A percentile compares a stretch with the other conserved stretches of the same genome.
phyloP scores from a whole-genome alignment of 1,140 invertebrate genomes.

The Dufourea novaeangliae region DNA sequence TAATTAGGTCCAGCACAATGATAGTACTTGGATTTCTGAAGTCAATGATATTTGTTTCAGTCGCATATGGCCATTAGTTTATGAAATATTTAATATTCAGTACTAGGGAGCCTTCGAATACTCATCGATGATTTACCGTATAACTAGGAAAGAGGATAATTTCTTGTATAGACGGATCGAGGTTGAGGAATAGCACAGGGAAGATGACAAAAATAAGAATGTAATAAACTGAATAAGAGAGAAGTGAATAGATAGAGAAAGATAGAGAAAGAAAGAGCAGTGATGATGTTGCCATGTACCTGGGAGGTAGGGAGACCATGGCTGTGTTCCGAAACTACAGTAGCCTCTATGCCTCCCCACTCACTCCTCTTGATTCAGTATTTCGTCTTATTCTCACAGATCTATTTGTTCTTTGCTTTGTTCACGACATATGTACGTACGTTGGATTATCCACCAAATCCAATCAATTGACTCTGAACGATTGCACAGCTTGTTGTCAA shows the following conservation, averaged over 20 bases:
- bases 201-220: conserved; percentile 3
- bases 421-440: conserved; percentile 75
- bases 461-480: conserved; percentile 77
- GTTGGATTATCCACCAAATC: conserved; percentile 77
- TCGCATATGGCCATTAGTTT: too few species aligned
- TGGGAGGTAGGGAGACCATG: conserved; percentile 85
- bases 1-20: too few species aligned
- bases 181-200: conserved; percentile 10
- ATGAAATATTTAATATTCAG: too few species aligned
- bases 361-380: conserved; percentile 76
- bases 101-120: too few species aligned
- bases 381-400: conserved; percentile 69
- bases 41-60: too few species aligned
- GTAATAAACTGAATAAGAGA: conserved; percentile 26
- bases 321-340: conserved; percentile 86
- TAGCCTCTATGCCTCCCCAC: conserved; percentile 82
- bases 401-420: conserved; percentile 67
- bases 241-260: conserved; percentile 51
- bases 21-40: too few species aligned
- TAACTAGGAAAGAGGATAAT: conserved; percentile 6
- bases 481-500: conserved; percentile 73
- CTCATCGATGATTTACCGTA: too few species aligned
- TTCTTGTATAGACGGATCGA: conserved; percentile 10
- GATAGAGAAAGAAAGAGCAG: conserved; percentile 73
- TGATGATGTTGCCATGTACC: conserved; percentile 82